Base-by-base conservation (phyloP, 2,113 vertebrate species). In the Marcusenius ussheri region DNA sequence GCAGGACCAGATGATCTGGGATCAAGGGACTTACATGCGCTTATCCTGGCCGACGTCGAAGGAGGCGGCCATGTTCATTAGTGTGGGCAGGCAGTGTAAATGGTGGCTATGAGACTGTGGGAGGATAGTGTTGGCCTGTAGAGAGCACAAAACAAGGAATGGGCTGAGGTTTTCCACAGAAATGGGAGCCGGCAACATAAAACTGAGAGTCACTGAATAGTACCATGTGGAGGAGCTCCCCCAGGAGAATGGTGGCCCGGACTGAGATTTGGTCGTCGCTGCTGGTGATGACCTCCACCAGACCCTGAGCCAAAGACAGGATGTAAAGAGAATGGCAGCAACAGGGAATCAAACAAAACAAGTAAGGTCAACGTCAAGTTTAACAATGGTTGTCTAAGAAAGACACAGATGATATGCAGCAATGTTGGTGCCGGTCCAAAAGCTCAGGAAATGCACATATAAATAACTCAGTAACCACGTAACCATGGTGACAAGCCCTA, bases 201-300 rank as follows among this genome's bases (percentile, higher is more conserved):
- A 90, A 83, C 88, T 42, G 51, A 51, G 46, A 53, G 15, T 56
- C 53, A 45, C 31, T 42, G 53, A 27, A 13, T 19, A 66, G 95
- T 96, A 99, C 98, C 98, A 99, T 99, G 93, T 99, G 98, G 88
- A 99, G 93, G 93, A 99, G 98, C 91, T 99, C 98, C 94, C 98
- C 98, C 90, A 99, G 93, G 89, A 99, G 98, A 90, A 99, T 97
- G 87, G 98, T 99, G 90, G 98, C 97, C 94, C 97, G 96, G 85
- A 99, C 94, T 90, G 98, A 98, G 21, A 99, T 96, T 90, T 97
- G 96, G 90, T 98, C 97, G 93, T 99, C 97, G 11, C 97, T 98
- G 92, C 98, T 99, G 47, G 98, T 99, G 93, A 99, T 97, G 80
- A 99, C 98, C 93, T 99, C 98, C 91, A 99, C 98, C 89, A 99